Evolutionary conservation across 2,888 invertebrate species (phyloP).

Genomic region (Ryuthela nishihirai): DNA sequence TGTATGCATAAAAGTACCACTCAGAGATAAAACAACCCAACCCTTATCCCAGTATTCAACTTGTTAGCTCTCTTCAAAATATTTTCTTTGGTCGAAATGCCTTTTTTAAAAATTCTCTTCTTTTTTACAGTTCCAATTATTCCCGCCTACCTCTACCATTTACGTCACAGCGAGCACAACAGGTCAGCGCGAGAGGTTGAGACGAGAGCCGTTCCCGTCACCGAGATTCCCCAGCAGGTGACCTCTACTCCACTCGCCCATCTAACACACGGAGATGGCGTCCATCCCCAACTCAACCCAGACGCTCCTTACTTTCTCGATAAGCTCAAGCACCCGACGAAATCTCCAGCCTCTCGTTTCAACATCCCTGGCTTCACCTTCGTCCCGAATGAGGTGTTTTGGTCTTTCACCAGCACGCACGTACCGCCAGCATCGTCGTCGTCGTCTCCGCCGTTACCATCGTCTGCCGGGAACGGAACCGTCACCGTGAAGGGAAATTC

Average conservation of each 20-base stretch:
- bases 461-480: neutral
- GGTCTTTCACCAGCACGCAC: slow-evolving; percentile 7
- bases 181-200: neutral
- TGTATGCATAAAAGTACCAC: too few species aligned
- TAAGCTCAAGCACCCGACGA: neutral
- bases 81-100: neutral
- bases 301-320: slow-evolving; percentile 20
- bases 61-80: neutral
- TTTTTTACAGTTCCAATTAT: slow-evolving; percentile 87
- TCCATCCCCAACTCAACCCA: slow-evolving; percentile 7
- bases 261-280: neutral
- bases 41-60: neutral
- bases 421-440: too few species aligned
- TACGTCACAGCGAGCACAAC: slow-evolving; percentile 40
- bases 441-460: too few species aligned
- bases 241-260: neutral
- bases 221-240: slow-evolving; percentile 1
- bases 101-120: neutral
- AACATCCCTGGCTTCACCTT: slow-evolving; percentile 22
- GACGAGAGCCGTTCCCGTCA: neutral
- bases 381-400: slow-evolving; percentile 25
- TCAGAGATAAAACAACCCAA: neutral
- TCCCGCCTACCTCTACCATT: slow-evolving; percentile 86
- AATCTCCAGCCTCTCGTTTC: neutral
- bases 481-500: neutral